Base-by-base conservation (phyloP, 2,113 vertebrate species). In the Callipepla californica region DNA sequence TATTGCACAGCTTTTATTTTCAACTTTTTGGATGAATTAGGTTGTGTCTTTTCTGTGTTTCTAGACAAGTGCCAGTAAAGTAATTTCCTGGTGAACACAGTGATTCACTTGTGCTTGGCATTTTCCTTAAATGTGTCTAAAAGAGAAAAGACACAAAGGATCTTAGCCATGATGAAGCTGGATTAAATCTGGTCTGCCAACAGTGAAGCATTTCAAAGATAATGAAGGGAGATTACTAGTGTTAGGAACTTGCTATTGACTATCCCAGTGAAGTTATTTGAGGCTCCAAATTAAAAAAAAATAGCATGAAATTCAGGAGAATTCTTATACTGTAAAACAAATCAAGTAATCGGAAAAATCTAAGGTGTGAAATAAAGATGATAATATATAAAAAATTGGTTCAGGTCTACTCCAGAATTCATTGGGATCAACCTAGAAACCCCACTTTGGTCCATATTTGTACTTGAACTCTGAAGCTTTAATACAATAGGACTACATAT, bases 11-110 rank as follows among this genome's bases (percentile, higher is more conserved):
- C 32, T 76, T 28, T 87, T 90, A 93, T 80, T 95, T 97, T 96
- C 84, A 93, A 87, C 89, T 97, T 97, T 96, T 96, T 96, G 82
- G 58, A 82, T 95, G 65, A 96, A 84, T 96, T 96, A 97, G 36
- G 42, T 70, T 78, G 63, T 34, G 65, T 12, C 57, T 96, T 62
- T 84, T 92, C 66, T 67, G 38, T 87, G 53, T 66, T 80, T 51
- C 75, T 85, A 92, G 91, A 90, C 47, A 80, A 95, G 69, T 94
- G 51, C n/a, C 75, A 93, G 89, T 68, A 79, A 86, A 93, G 94
- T 90, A 87, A 92, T 89, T 95, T 89, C 80, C 86, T 83, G 70
- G 74, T 68, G 72, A 94, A 74, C 45, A 74, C 18, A n/a, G n/a
- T 20, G 38, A 55, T 76, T 82, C 67, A 80, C 38, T 50, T 58